Percentiles rank a stretch among this genome's conserved stretches.
These are phyloP conservation scores for Megamerina dolium DNA, from an alignment of 2,888 invertebrate species.

Conservation along the genomic window DNA sequence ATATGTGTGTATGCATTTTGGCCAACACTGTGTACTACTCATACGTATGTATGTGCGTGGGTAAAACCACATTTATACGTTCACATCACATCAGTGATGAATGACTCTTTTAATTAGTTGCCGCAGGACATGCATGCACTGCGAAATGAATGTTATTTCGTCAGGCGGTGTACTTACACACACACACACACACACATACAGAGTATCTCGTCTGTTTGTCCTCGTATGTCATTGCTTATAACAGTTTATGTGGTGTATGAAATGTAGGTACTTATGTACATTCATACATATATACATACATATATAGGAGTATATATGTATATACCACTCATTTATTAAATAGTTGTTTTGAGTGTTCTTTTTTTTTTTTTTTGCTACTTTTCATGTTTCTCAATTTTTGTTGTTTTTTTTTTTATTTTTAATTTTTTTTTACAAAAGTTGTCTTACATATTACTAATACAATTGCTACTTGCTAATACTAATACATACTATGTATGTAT, in stretches of 20 bases:
- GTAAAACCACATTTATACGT: background rate
- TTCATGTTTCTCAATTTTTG: background rate
- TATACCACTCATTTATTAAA: constrained; percentile 37
- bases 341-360: constrained; percentile 43
- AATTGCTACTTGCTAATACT: too few relatives aligned
- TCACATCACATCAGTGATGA: constrained; percentile 41
- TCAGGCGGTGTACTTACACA: background rate
- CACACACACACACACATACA: constrained; percentile 1
- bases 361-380: constrained; percentile 4
- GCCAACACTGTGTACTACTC: too few relatives aligned
- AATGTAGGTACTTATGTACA: too few relatives aligned
- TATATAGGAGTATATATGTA: background rate
- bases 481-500: too few relatives aligned
- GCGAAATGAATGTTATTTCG: constrained; percentile 22
- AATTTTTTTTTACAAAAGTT: too few relatives aligned
- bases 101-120: constrained; percentile 51
- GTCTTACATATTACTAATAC: too few relatives aligned
- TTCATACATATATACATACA: background rate
- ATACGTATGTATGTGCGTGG: too few relatives aligned
- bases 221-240: too few relatives aligned
- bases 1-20: too few relatives aligned
- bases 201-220: too few relatives aligned
- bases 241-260: too few relatives aligned
- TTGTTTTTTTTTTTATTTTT: too few relatives aligned
- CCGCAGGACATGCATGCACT: constrained; percentile 49